Conservation (phyloP, 2,888 invertebrate genomes). For the Harmothoe impar region DNA sequence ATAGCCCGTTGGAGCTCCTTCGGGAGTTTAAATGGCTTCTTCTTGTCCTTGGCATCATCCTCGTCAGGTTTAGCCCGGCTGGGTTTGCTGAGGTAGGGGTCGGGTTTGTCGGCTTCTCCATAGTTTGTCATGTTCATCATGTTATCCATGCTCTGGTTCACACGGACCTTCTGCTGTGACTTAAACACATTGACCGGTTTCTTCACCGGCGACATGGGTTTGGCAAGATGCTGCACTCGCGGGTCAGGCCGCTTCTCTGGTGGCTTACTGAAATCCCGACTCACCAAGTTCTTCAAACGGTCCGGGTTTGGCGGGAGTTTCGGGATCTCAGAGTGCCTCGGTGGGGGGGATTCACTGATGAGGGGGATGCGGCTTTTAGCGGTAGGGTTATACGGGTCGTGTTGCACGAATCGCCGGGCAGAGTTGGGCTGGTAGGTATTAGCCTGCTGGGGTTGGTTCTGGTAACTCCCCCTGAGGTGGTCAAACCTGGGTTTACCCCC, state of each 20-base stretch:
- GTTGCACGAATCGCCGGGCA: not conserved
- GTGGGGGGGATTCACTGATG: not conserved
- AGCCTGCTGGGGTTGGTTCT: not conserved
- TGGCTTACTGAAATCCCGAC: constrained; percentile 48
- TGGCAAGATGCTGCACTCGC: constrained; percentile 5
- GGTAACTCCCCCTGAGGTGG: not conserved
- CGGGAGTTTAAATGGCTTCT: constrained; percentile 38
- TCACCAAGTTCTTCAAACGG: constrained; percentile 38
- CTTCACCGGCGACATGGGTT: not conserved
- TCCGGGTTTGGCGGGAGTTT: constrained; percentile 3
- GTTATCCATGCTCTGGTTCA: constrained; percentile 38
- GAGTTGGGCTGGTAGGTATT: not conserved
- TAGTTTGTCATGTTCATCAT: constrained; percentile 51
- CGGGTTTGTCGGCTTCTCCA: constrained; percentile 29
- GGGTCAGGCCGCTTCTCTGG: constrained; percentile 9
- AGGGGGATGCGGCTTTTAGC: not conserved
- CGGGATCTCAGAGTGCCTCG: not conserved
- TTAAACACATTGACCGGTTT: constrained; percentile 44
- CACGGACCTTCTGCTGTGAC: not conserved
- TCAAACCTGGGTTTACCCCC: constrained; percentile 8
- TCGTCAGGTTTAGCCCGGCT: not conserved
- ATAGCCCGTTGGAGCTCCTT: not conserved
- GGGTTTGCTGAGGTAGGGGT: not conserved
- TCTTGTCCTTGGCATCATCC: not conserved
- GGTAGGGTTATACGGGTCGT: not conserved